Conservation (phyloP, 2,797 vertebrate species). For the Gallirallus australis region DNA sequence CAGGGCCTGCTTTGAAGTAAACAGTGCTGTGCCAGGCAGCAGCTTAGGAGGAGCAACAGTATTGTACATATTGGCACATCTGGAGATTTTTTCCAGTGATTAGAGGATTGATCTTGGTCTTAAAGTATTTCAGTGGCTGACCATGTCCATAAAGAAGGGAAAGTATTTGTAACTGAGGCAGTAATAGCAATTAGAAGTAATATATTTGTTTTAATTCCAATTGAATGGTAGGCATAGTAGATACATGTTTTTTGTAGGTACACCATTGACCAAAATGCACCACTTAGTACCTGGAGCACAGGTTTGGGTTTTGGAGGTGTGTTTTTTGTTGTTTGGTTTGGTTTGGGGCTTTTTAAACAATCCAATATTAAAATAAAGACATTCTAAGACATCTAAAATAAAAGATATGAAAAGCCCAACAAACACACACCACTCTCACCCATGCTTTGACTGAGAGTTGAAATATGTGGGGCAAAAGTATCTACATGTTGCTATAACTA, state of each 20-base stretch:
- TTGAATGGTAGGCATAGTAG: background rate
- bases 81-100: background rate
- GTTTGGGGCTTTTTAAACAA: background rate
- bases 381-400: background rate
- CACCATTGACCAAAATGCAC: background rate
- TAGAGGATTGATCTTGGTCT: background rate
- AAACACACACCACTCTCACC: background rate
- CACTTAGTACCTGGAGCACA: background rate
- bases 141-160: background rate
- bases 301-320: background rate
- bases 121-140: background rate
- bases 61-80: background rate
- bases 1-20: conserved; percentile 34
- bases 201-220: fast-evolving
- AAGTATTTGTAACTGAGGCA: background rate
- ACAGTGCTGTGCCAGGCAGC: background rate
- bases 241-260: background rate
- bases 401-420: background rate
- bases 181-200: background rate
- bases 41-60: background rate
- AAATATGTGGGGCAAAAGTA: background rate
- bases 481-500: background rate
- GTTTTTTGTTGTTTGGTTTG: too few relatives aligned
- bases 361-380: background rate
- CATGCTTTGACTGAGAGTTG: background rate